phyloP scores from a whole-genome alignment of 1,140 invertebrate genomes.

The Halictus rubicundus region DNA sequence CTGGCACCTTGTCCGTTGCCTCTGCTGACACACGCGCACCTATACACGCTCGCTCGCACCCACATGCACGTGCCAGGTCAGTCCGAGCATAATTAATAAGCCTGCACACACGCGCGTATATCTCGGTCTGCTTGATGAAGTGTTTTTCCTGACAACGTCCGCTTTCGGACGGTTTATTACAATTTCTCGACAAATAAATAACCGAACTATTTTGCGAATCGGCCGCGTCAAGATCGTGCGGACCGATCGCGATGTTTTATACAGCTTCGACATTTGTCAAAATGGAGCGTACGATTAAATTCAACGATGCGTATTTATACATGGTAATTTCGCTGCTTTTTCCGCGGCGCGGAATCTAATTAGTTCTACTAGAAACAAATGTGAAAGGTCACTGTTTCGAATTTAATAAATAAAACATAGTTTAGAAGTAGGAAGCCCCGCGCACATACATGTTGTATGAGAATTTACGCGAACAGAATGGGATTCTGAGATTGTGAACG shows the following conservation, averaged over 20 bases:
- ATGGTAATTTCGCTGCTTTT: too few relatives aligned
- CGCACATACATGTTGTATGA: neutral
- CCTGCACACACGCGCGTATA: neutral
- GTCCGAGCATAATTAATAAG: slow-evolving; percentile 26
- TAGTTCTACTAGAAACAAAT: too few relatives aligned
- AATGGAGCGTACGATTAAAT: too few relatives aligned
- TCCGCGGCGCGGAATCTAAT: too few relatives aligned
- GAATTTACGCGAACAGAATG: neutral
- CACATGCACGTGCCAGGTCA: neutral
- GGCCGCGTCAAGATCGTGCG: too few relatives aligned
- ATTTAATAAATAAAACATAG: neutral
- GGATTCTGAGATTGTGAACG: neutral
- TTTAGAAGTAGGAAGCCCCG: neutral
- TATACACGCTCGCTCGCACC: neutral
- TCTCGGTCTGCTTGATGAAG: slow-evolving; percentile 1
- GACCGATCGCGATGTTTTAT: too few relatives aligned
- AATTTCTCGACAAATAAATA: neutral
- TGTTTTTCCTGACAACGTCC: neutral
- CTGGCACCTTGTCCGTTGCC: slow-evolving; percentile 21
- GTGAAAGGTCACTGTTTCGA: neutral
- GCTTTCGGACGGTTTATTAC: neutral
- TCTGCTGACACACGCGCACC: neutral
- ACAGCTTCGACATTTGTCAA: too few relatives aligned
- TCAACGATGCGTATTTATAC: too few relatives aligned
- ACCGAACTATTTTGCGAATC: too few relatives aligned